Conservation (phyloP, 2,797 vertebrate species). For the Phyllotis vaccarum region DNA sequence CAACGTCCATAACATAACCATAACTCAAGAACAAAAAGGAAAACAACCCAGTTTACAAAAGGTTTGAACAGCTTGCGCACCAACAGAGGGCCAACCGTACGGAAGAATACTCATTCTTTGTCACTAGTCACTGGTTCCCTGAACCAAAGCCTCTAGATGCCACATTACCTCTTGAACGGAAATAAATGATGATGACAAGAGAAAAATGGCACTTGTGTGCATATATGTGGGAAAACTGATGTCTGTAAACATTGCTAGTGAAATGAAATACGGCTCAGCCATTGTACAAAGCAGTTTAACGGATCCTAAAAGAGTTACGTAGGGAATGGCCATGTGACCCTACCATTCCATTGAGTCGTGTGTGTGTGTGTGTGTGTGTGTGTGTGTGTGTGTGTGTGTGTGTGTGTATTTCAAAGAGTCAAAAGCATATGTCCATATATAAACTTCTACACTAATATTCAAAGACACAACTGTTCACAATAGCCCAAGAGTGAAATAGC, state of each 20-base stretch:
- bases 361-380: background rate
- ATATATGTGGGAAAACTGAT: background rate
- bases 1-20: background rate
- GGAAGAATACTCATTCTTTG: background rate
- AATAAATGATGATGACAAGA: background rate
- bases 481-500: background rate
- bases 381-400: background rate
- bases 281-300: background rate
- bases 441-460: background rate
- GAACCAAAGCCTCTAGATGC: background rate
- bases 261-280: background rate
- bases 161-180: background rate
- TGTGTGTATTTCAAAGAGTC: background rate
- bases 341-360: background rate
- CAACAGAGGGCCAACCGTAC: background rate
- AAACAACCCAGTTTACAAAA: background rate
- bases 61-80: background rate
- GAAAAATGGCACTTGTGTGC: background rate
- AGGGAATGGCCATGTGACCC: background rate
- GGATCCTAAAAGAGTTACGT: background rate
- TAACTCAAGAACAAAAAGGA: conserved; percentile 34
- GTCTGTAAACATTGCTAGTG: background rate
- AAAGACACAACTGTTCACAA: background rate
- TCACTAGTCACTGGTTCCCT: background rate
- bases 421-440: background rate